phyloP scores from a whole-genome alignment of 2,888 invertebrate species.

The Spilarctia lutea region DNA sequence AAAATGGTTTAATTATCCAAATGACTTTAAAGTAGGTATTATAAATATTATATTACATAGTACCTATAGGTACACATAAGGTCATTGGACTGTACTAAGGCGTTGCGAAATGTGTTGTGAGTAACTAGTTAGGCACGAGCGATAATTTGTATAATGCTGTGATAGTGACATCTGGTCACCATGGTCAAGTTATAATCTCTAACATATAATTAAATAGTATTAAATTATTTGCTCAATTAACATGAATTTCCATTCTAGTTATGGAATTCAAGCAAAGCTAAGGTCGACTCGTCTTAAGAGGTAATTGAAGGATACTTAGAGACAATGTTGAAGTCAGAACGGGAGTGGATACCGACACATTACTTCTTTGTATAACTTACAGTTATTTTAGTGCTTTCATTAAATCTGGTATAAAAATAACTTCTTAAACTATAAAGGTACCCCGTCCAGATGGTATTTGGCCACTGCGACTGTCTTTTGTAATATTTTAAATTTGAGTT shows the following conservation, averaged over 20 bases:
- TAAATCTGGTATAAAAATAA: background rate
- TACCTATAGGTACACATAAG: no score
- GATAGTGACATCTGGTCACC: constrained; percentile 5
- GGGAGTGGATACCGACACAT: background rate
- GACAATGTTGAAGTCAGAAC: background rate
- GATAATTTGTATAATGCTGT: constrained; percentile 9
- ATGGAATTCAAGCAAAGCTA: constrained; percentile 10
- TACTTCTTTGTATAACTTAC: no score
- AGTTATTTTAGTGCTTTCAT: background rate
- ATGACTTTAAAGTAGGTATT: background rate
- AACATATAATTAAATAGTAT: constrained; percentile 21
- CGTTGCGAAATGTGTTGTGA: background rate
- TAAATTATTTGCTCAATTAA: constrained; percentile 12
- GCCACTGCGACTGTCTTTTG: background rate
- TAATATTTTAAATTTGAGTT: background rate
- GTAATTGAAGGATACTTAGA: constrained; percentile 2
- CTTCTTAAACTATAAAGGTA: background rate
- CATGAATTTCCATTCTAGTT: constrained; percentile 12
- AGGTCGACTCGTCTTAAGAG: background rate
- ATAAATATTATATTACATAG: no score
- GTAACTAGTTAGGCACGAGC: background rate
- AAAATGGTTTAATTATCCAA: background rate
- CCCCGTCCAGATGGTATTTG: no score
- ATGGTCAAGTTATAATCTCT: constrained; percentile 15
- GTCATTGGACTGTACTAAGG: background rate